Percentiles rank a stretch among this genome's conserved stretches.
Evolutionary conservation across 2,797 vertebrate species (phyloP).

Genomic region (Euphonia xanthogaster): DNA sequence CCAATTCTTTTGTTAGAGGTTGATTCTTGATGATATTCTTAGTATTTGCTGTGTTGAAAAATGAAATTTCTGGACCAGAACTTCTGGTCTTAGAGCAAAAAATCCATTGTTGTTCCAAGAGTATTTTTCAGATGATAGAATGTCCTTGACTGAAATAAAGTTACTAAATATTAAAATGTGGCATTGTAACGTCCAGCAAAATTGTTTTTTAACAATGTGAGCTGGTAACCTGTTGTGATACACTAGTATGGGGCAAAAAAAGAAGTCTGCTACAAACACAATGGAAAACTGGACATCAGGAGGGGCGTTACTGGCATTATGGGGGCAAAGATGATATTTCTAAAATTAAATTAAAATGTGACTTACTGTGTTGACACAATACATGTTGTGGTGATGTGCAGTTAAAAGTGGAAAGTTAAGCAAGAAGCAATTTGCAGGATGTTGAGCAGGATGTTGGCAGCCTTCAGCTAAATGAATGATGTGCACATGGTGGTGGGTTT

Average conservation of each 20-base stretch:
- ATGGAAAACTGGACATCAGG: neutral
- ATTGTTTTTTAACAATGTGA: neutral
- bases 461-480: neutral
- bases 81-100: neutral
- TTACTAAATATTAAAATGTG: neutral
- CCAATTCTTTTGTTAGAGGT: neutral
- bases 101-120: neutral
- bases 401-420: neutral
- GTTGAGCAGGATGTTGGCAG: neutral
- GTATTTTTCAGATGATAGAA: neutral
- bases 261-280: neutral
- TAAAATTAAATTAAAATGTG: neutral
- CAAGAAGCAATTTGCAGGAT: neutral
- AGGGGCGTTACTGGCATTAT: neutral
- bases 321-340: neutral
- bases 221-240: accelerated
- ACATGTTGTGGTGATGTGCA: neutral
- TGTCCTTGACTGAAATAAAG: neutral
- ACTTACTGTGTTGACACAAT: accelerated
- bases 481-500: neutral
- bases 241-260: neutral
- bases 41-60: neutral
- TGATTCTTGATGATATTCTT: neutral
- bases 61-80: neutral
- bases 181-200: neutral